Conservation (phyloP, 2,888 invertebrate genomes). For the Melieria omissa region DNA sequence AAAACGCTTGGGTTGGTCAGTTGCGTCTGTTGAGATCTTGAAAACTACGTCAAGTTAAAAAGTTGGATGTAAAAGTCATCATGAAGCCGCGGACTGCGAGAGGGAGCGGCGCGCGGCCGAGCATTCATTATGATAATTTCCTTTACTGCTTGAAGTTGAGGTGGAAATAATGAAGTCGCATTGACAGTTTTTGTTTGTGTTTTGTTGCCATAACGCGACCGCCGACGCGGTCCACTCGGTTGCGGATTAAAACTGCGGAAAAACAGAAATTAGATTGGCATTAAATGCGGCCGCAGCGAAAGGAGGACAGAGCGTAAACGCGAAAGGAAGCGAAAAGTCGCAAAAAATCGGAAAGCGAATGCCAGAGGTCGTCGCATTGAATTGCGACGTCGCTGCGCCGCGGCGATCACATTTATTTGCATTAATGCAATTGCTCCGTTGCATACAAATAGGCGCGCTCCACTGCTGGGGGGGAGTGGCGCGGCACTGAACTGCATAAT, state of each 20-base stretch:
- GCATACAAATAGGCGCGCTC: not conserved
- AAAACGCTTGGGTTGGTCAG: not conserved
- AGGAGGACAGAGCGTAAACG: too few relatives aligned
- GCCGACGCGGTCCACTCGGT: constrained; percentile 17
- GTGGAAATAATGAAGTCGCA: constrained; percentile 18
- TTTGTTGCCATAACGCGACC: constrained; percentile 13
- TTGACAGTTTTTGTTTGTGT: constrained; percentile 21
- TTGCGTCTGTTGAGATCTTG: constrained; percentile 9
- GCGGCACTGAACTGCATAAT: constrained; percentile 24
- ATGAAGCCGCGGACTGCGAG: not conserved
- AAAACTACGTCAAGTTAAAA: constrained; percentile 22
- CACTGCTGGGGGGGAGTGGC: not conserved
- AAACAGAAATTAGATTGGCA: constrained; percentile 34
- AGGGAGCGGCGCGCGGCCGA: constrained; percentile 11
- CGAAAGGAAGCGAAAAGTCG: not conserved
- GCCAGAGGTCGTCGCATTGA: not conserved
- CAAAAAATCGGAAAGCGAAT: not conserved
- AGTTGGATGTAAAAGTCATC: constrained; percentile 6
- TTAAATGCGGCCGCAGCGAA: constrained; percentile 16
- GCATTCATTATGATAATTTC: constrained; percentile 35
- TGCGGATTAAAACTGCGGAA: constrained; percentile 35
- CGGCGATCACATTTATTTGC: constrained; percentile 19
- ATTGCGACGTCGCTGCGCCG: not conserved
- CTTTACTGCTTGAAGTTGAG: constrained; percentile 9
- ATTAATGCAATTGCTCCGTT: constrained; percentile 17